Evolutionary conservation across 2,888 invertebrate species (phyloP).

Genomic region (Amorpha juglandis): DNA sequence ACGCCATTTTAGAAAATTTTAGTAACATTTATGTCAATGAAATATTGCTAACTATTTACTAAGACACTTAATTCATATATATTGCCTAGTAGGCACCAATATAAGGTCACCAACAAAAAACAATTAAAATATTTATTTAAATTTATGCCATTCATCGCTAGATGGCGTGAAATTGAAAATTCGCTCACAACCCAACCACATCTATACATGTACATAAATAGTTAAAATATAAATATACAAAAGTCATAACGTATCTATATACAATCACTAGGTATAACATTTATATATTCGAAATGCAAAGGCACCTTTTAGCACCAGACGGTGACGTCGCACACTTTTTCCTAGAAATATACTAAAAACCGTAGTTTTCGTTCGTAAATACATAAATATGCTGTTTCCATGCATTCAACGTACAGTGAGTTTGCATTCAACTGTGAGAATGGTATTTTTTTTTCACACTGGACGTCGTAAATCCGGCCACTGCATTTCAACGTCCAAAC

Average conservation of each 20-base stretch:
- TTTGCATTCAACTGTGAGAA: not conserved
- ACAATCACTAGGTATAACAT: constrained; percentile 27
- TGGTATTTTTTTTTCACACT: too few relatives aligned
- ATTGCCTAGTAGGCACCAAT: too few relatives aligned
- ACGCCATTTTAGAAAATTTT: not conserved
- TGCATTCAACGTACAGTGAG: constrained; percentile 1
- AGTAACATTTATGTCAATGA: not conserved
- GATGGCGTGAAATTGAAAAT: not conserved
- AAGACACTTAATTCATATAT: not conserved
- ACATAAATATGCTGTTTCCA: not conserved
- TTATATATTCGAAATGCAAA: constrained; percentile 27
- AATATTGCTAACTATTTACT: not conserved
- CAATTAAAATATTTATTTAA: too few relatives aligned
- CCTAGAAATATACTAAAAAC: not conserved
- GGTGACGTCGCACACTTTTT: constrained; percentile 7
- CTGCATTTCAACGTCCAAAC: not conserved
- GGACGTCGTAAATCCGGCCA: not conserved
- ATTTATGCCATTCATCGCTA: not conserved
- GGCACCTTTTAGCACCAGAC: constrained; percentile 36
- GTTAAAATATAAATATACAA: constrained; percentile 16
- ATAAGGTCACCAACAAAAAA: not conserved
- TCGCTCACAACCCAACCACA: constrained; percentile 3
- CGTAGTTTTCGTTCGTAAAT: not conserved
- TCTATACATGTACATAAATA: constrained; percentile 11
- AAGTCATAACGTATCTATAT: constrained; percentile 20